Conservation (phyloP, 2,113 vertebrate genomes). For the Amphiprion percula region DNA sequence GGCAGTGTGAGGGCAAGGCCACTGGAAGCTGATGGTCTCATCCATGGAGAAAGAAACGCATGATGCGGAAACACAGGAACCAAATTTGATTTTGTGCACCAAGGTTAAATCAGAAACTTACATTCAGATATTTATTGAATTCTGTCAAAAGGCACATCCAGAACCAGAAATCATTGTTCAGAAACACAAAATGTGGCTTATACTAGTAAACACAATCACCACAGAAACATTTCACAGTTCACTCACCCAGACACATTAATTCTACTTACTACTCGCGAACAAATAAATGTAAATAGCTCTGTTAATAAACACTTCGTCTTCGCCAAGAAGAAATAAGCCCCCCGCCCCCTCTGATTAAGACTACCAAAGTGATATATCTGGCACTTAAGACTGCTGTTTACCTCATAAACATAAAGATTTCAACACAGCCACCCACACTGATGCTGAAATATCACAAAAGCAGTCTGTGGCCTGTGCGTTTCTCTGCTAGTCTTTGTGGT, state of each 20-base stretch:
- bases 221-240: constrained; percentile 70
- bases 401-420: constrained; percentile 77
- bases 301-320: constrained; percentile 81
- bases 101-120: neutral
- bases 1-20: constrained; percentile 43
- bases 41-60: constrained; percentile 3
- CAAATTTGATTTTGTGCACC: neutral
- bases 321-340: constrained; percentile 77
- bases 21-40: constrained; percentile 12
- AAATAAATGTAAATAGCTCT: constrained; percentile 81
- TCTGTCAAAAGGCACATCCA: constrained; percentile 1
- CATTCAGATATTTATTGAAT: neutral
- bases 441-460: constrained; percentile 64
- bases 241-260: constrained; percentile 76
- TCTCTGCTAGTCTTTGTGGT: constrained; percentile 45
- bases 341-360: constrained; percentile 78
- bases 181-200: constrained; percentile 36
- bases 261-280: constrained; percentile 73
- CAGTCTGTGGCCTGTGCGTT: constrained; percentile 24
- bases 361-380: constrained; percentile 81
- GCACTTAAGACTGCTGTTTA: constrained; percentile 79
- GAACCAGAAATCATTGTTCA: constrained; percentile 28
- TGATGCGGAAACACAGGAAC: constrained; percentile 4
- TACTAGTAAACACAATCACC: constrained; percentile 45
- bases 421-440: constrained; percentile 70